These are phyloP conservation scores for Lithophane semibrunnea DNA, from an alignment of 2,888 invertebrate species.

Conservation along the genomic window DNA sequence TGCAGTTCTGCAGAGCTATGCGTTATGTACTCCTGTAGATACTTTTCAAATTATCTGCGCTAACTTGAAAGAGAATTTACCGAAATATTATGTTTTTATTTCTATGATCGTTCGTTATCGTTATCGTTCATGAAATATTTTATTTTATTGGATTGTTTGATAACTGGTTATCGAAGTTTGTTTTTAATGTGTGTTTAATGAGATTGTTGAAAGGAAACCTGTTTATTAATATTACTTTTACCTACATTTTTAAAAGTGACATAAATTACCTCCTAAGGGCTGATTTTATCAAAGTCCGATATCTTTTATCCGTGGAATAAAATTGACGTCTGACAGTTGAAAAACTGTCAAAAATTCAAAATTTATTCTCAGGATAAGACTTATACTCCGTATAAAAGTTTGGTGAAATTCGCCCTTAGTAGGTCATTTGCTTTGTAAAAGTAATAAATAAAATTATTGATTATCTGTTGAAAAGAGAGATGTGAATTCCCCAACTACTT, in stretches of 20 bases:
- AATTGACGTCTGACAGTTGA: too few relatives aligned
- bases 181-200: neutral
- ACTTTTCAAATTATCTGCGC: constrained; percentile 78
- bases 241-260: neutral
- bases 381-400: too few relatives aligned
- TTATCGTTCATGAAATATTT: neutral
- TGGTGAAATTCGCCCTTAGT: too few relatives aligned
- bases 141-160: constrained; percentile 23
- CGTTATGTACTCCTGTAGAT: constrained; percentile 79
- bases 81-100: constrained; percentile 57
- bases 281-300: too few relatives aligned
- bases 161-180: neutral
- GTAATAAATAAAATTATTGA: neutral
- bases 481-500: neutral
- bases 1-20: constrained; percentile 83
- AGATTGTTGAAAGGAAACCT: neutral
- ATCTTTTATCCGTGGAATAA: too few relatives aligned
- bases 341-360: too few relatives aligned
- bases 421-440: neutral
- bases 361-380: too few relatives aligned
- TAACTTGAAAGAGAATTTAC: constrained; percentile 53
- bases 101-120: constrained; percentile 17
- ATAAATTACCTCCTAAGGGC: too few relatives aligned
- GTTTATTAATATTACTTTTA: neutral
- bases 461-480: neutral